Base-by-base conservation (phyloP, 2,113 vertebrate species). In the Callopanchax toddi region DNA sequence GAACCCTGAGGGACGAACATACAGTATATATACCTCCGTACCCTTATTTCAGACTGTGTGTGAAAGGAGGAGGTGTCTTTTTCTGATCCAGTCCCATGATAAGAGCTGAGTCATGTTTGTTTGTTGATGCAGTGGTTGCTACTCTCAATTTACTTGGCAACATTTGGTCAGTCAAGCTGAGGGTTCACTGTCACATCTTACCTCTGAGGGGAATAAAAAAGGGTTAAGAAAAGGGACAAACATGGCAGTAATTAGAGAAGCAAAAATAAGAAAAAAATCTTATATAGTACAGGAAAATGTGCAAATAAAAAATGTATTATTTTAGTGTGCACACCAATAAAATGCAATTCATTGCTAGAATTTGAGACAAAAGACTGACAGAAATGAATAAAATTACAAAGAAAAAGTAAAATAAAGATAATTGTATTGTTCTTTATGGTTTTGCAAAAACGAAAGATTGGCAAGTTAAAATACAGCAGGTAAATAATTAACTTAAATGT, bases 101-200 rank as follows among this genome's bases (percentile, higher is more conserved):
- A 75, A 62, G 46, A 78, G 44, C 53, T 54, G 75, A 67, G 50
- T 79, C 48, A 29, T 70, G 42, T 84, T 73, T 82, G 62, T 74
- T 74, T 84, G 55, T 74, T 65, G 57, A 65, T 54, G 51, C 59
- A 57, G 71, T 16, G 60, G 78, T 88, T 85, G 80, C 80, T 85
- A 77, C 54, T 77, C 80, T 84, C 79, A 59, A 2, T 78, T 84
- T 77, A 78, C 74, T 71, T 78, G 65, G 49, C 65, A 46, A 40
- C 52, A 44, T 56, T 45, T 48, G 65, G 71, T 91, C 87, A 68
- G 53, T n/a, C n/a, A n/a, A 68, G 78, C 83, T 74, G 77, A 82
- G 51, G 87, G 82, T 76, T 63, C 65, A 72, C 87, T 81, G 85
- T 92, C 89, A 91, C 91, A 87, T 91, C 90, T 92, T 90, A 93